Base-by-base conservation (phyloP, 2,888 invertebrate genomes). In the Bruchidius siliquastri region DNA sequence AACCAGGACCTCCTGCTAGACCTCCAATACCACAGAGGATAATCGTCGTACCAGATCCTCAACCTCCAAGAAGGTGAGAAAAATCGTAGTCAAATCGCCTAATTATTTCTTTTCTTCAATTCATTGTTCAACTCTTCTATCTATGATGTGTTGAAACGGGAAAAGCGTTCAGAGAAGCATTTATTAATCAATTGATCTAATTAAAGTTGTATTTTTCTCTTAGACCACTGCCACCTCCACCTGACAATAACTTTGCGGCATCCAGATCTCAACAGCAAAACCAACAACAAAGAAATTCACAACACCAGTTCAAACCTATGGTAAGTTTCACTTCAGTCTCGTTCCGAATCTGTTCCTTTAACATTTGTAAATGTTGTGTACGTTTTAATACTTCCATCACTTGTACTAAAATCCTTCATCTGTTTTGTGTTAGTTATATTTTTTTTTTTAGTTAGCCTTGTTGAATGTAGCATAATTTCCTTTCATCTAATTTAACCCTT, bases 21-120 rank as follows among this genome's bases (percentile, higher is more conserved):
- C 96, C 96, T 76, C 93, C 95, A 79, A 92, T 96, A 87, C 96
- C 96, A 83, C 95, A 96, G 88, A 92, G 96, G 88, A 91, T 96
- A 85, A 96, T 96, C 84, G 94, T 96, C 85, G 96, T 96, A 85
- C 95, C 95, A 82, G 96, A 96, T 87, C 95, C 95, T 80, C 94
- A 84, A 13, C 85, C 86, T 26, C 86, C 90, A 81, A 88, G 90
- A 87, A 88, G 90, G 90, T 91, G 88, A 68, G 68, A 49, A 49
- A 30, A 30, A 30, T 30, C n/a, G n/a, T n/a, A n/a, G n/a, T n/a
- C n/a, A n/a, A n/a, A n/a, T n/a, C n/a, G n/a, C n/a, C n/a, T n/a
- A n/a, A n/a, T n/a, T n/a, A n/a, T n/a, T n/a, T n/a, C n/a, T n/a
- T n/a, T n/a, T n/a, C n/a, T n/a, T n/a, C n/a, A n/a, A n/a, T n/a